A percentile compares a stretch with the other conserved stretches of the same genome.
phyloP scores from a whole-genome alignment of 1,140 invertebrate genomes.

The Papilio aristodemus region DNA sequence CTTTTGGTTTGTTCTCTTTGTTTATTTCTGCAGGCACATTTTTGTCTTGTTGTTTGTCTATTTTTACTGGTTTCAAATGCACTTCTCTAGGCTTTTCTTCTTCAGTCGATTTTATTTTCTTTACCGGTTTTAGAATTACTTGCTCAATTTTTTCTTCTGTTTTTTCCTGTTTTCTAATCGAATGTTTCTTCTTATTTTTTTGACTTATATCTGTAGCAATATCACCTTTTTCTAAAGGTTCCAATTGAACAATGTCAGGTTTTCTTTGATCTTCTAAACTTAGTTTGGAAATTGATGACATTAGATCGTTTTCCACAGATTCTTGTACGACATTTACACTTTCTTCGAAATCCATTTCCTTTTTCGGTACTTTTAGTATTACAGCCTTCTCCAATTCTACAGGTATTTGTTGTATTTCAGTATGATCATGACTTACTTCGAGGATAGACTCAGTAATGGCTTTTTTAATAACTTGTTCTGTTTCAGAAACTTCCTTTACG shows the following conservation, averaged over 20 bases:
- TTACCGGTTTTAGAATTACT: conserved; percentile 41
- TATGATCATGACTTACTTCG: too few relatives aligned
- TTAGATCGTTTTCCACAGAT: too few relatives aligned
- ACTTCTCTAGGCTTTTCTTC: conserved; percentile 56
- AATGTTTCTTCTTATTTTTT: conserved; percentile 37
- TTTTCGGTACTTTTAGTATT: too few relatives aligned
- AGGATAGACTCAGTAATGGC: not conserved
- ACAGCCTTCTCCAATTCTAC: too few relatives aligned
- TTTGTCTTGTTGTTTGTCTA: conserved; percentile 43
- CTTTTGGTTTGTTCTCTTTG: conserved; percentile 38
- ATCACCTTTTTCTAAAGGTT: conserved; percentile 44
- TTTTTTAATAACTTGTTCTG: too few relatives aligned
- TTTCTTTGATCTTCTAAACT: conserved; percentile 46
- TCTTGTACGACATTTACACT: too few relatives aligned
- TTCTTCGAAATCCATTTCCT: too few relatives aligned
- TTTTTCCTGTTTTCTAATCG: not conserved
- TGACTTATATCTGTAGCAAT: conserved; percentile 10
- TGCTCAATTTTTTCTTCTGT: conserved; percentile 35
- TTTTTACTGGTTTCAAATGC: conserved; percentile 47
- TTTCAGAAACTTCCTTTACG: too few relatives aligned
- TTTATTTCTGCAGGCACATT: conserved; percentile 23
- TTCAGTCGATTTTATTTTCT: conserved; percentile 35
- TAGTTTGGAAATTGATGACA: not conserved
- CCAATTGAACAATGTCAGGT: not conserved
- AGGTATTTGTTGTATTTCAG: too few relatives aligned